phyloP scores from a whole-genome alignment of 2,888 invertebrate species.

The Lypha dubia region DNA sequence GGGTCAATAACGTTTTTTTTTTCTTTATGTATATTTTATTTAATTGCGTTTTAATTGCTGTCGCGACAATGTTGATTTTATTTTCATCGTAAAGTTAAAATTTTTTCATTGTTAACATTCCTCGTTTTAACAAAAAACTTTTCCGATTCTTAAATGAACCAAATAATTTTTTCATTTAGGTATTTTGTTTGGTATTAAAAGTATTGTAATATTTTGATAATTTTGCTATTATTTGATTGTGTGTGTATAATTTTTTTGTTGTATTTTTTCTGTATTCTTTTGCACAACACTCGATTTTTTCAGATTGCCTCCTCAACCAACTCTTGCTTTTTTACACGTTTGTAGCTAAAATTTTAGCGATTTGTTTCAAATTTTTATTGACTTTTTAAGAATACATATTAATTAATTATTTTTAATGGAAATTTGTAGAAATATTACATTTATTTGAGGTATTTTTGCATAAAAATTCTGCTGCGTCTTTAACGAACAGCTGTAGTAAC shows the following conservation, averaged over 20 bases:
- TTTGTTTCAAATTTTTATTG: not conserved
- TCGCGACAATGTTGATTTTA: not conserved
- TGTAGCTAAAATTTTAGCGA: not conserved
- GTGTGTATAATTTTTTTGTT: slow-evolving; percentile 23
- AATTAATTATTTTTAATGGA: slow-evolving; percentile 28
- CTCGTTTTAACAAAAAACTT: not conserved
- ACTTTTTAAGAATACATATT: slow-evolving; percentile 16
- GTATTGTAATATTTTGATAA: not conserved
- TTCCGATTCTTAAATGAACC: not conserved
- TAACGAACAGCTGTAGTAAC: slow-evolving; percentile 78
- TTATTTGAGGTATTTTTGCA: slow-evolving; percentile 74
- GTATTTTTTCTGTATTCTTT: slow-evolving; percentile 44
- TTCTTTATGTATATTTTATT: not conserved
- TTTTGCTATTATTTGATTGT: slow-evolving; percentile 2
- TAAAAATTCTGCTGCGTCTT: slow-evolving; percentile 74
- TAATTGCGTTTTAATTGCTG: not conserved
- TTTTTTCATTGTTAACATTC: slow-evolving; percentile 1
- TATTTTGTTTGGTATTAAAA: slow-evolving; percentile 6
- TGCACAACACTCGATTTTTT: slow-evolving; percentile 43
- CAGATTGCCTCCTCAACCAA: not conserved
- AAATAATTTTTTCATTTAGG: slow-evolving; percentile 54
- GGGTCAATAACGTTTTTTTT: slow-evolving; percentile 33
- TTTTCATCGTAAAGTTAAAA: not conserved
- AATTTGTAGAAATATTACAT: slow-evolving; percentile 73
- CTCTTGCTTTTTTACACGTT: not conserved